Percentiles rank a stretch among this genome's conserved stretches.
phyloP scores from a whole-genome alignment of 2,888 invertebrate species.

The Andrena dorsata region DNA sequence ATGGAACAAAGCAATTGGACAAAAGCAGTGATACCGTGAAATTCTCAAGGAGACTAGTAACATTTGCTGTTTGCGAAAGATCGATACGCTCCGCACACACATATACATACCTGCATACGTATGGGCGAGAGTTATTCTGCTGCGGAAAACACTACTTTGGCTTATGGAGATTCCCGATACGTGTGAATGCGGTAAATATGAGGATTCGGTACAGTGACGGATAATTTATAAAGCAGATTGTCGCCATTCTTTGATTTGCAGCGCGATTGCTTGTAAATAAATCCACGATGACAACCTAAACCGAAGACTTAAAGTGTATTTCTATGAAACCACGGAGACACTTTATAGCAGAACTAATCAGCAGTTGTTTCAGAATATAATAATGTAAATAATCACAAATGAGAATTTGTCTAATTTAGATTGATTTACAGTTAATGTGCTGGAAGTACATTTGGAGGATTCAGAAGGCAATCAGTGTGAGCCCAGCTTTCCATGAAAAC shows the following conservation, averaged over 20 bases:
- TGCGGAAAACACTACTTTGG: constrained; percentile 8
- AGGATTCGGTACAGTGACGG: constrained; percentile 3
- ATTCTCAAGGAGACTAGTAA: constrained; percentile 23
- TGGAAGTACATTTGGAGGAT: no score
- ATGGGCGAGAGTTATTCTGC: constrained; percentile 5
- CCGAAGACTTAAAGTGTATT: background rate
- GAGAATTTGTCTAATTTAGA: background rate
- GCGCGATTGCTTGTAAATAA: no score
- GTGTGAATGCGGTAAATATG: constrained; percentile 10
- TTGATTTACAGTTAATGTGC: background rate
- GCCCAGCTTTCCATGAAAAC: no score
- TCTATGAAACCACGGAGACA: background rate
- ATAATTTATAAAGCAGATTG: constrained; percentile 16
- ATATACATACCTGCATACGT: background rate
- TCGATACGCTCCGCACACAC: background rate
- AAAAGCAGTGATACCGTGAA: background rate
- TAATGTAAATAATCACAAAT: background rate
- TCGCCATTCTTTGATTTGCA: background rate
- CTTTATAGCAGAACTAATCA: background rate
- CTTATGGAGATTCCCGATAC: constrained; percentile 9
- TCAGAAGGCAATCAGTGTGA: no score
- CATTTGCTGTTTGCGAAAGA: constrained; percentile 16
- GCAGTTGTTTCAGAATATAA: background rate
- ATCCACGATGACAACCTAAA: no score
- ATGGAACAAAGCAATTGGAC: background rate